A percentile compares a stretch with the other conserved stretches of the same genome.
These are phyloP conservation scores for Megalonaias nervosa DNA, from an alignment of 1,140 invertebrate species.

Conservation along the genomic window DNA sequence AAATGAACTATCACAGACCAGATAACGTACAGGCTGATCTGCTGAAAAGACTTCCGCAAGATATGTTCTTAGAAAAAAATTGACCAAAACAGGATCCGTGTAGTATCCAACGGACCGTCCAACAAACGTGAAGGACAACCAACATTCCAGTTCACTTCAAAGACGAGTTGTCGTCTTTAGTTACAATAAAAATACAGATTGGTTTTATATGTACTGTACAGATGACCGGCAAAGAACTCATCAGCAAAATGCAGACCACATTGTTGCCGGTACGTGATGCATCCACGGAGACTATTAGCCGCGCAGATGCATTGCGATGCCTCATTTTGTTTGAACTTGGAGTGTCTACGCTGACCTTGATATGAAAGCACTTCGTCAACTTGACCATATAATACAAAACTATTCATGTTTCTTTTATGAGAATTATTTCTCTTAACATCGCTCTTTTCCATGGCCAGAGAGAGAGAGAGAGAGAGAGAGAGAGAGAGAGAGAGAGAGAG, in stretches of 20 bases:
- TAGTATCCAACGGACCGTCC: constrained; percentile 58
- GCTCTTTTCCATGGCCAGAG: too few species aligned
- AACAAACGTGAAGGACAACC: constrained; percentile 60
- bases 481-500: too few species aligned
- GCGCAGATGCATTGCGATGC: constrained; percentile 61
- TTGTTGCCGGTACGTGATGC: constrained; percentile 49
- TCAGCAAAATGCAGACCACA: constrained; percentile 47
- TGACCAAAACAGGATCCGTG: constrained; percentile 34
- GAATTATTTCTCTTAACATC: too few species aligned
- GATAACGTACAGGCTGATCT: too few species aligned
- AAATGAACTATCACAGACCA: too few species aligned
- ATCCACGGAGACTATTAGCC: constrained; percentile 51
- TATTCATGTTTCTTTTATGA: constrained; percentile 52
- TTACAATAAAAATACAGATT: constrained; percentile 53
- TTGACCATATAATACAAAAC: constrained; percentile 44
- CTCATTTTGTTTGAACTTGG: constrained; percentile 59
- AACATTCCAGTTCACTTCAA: constrained; percentile 48
- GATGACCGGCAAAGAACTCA: constrained; percentile 50
- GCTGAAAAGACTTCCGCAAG: background rate
- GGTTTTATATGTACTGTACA: constrained; percentile 66
- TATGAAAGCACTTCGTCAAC: constrained; percentile 53
- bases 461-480: too few species aligned
- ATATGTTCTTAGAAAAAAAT: constrained; percentile 17
- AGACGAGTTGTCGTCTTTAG: constrained; percentile 53
- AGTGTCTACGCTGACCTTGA: constrained; percentile 63